Base-by-base conservation (phyloP, 2,888 invertebrate genomes). In the Eumacrocentrus americanus region DNA sequence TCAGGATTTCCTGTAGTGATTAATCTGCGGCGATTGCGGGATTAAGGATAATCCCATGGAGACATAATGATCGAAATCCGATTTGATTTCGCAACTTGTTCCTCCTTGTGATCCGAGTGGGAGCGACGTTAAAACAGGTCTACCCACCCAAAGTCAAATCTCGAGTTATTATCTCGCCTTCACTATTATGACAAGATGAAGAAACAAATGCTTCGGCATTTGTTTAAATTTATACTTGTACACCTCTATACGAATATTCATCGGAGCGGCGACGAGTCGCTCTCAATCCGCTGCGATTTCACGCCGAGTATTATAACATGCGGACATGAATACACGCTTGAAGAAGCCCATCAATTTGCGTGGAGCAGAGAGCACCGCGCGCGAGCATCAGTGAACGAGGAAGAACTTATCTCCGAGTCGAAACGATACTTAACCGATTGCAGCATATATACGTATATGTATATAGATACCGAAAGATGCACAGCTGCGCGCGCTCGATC, bases 111-210 rank as follows among this genome's bases (percentile, higher is more conserved):
- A 53, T 52, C 48, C 54, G 60, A 58, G 65, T 64, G 65, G 62
- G 65, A 58, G 65, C 51, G 60, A 65, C 64, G 58, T 46, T 61
- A 51, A 22, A 66, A 68, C 68, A 64, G 66, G 67, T 68, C 62
- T 66, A 67, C 68, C 68, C 68, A 67, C 68, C 59, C 57, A 62
- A 64, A 61, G 64, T 58, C 61, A 62, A 64, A 61, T 62, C 64
- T 61, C 59, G 59, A 64, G 61, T 64, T 59, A 55, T 58, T 63
- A 60, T 61, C 65, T 59, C 59, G 57, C 56, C 64, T 65, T 64
- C 50, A 56, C 62, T 65, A 64, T 60, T 60, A 56, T 54, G 46
- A 53, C 60, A 60, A 29, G 9, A 29, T 61, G 53, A 55, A 58
- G 60, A 50, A 58, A 55, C 34, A 58, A 29, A 29, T 29, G 4